Base-by-base conservation (phyloP, 1,140 invertebrate species). In the Sitobion miscanthi region DNA sequence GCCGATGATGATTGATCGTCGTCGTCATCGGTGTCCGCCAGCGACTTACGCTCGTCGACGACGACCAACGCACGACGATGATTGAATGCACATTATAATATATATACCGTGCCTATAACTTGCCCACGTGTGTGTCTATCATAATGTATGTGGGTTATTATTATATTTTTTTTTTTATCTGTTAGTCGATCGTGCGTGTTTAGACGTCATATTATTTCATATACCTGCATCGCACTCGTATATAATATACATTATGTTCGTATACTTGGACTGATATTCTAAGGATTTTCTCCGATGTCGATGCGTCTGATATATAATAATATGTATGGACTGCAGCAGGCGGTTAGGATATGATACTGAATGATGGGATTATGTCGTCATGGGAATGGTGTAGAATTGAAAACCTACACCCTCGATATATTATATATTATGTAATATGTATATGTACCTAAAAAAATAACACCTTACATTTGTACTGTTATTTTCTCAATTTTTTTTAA, bases 1-100 rank as follows among this genome's bases (percentile, higher is more conserved):
- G 23, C 85, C 85, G 25, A 86, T 86, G 3, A 47, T 86, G 85
- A 86, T 86, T 86, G 85, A 86, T 86, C 25, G 85, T 30, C 42
- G 83, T 47, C 42, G 83, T 38, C 20, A 20, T 23, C 21, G 38
- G 45, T 23, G 35, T 83, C 38, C 82, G 23, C 35, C 7, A 17
- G 77, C 21, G 82, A 25, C 23, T 42, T 30, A 45, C 42, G 14
- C 25, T 86, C 25, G 42, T 86, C 86, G 17, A 87, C 86, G 17
- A 87, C 17, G 45, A 87, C 86, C 45, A 85, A 6, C 0, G 45
- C n/a, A 30, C 25, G 83, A 47, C 85, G 45, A 87, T 87, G 86
- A 87, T 87, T 35, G 86, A 87, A 87, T 49, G 17, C 86, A 21
- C 17, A 35, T 49, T 47, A 42, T 42, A 83, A 49, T 49, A 49